Conservation (phyloP, 1,140 invertebrate species). For the Brachionus plicatilis region DNA sequence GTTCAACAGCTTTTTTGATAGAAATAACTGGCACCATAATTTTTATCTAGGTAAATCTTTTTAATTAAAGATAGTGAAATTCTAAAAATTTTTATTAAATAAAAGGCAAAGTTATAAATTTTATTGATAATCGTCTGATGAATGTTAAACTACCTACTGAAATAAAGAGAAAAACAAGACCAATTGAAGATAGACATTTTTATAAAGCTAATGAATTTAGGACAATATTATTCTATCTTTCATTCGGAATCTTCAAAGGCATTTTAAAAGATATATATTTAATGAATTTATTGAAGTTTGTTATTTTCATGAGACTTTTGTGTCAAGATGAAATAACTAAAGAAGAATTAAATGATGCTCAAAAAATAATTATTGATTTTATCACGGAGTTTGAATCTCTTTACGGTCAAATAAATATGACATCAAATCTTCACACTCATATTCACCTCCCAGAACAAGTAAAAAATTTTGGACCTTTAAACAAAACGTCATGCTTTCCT, state of each 20-base stretch:
- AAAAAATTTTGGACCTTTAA: background rate
- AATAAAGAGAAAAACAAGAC: background rate
- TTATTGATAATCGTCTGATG: background rate
- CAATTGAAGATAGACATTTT: background rate
- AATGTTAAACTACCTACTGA: background rate
- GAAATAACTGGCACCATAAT: background rate
- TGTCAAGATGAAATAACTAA: background rate
- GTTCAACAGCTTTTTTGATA: background rate
- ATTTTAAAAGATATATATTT: background rate
- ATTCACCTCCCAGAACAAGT: background rate
- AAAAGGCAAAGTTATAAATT: background rate
- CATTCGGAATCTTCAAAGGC: background rate
- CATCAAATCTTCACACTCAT: background rate
- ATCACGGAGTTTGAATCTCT: background rate
- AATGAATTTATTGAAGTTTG: background rate
- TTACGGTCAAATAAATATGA: background rate
- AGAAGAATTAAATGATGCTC: background rate
- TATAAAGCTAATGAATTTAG: background rate
- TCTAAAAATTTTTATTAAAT: background rate
- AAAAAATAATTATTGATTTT: background rate
- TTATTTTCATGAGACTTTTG: background rate
- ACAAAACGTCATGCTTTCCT: background rate
- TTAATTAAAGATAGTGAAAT: background rate
- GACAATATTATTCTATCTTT: background rate
- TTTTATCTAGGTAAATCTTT: background rate